These are phyloP conservation scores for Limnephilus auricula DNA, from an alignment of 2,888 invertebrate species.

Conservation along the genomic window DNA sequence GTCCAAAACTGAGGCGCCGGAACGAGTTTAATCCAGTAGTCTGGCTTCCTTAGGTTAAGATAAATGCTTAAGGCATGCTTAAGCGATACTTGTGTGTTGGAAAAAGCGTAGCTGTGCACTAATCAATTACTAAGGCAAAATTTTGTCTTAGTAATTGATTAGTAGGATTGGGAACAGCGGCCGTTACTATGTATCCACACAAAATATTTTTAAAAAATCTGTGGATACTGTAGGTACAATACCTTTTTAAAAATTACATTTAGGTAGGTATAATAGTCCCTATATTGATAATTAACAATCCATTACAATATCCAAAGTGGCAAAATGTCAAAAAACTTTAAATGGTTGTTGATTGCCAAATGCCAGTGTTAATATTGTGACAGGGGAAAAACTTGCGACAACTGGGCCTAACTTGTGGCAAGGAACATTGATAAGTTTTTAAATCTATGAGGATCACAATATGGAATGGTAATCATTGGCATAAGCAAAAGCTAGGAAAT, in stretches of 20 bases:
- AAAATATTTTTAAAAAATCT: too few relatives aligned
- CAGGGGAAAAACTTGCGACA: not conserved
- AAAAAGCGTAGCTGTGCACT: too few relatives aligned
- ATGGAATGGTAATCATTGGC: not conserved
- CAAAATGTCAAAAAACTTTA: not conserved
- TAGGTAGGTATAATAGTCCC: not conserved
- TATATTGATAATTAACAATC: not conserved
- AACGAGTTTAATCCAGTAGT: too few relatives aligned
- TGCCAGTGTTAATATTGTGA: not conserved
- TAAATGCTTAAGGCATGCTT: too few relatives aligned
- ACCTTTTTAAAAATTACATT: not conserved
- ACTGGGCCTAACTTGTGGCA: not conserved
- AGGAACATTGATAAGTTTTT: not conserved
- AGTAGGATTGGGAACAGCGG: too few relatives aligned
- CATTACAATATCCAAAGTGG: not conserved
- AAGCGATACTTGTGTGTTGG: too few relatives aligned
- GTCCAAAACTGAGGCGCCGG: too few relatives aligned
- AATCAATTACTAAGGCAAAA: too few relatives aligned
- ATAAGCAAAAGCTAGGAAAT: not conserved
- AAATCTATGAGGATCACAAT: not conserved
- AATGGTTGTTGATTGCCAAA: not conserved
- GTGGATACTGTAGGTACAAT: too few relatives aligned
- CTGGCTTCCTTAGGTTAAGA: too few relatives aligned
- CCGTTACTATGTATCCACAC: too few relatives aligned
- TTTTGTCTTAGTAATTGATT: too few relatives aligned